Percentiles rank a stretch among this genome's conserved stretches.
Evolutionary conservation across 2,888 invertebrate genomes (phyloP).

Genomic region (Acanthosepion pharaonis): DNA sequence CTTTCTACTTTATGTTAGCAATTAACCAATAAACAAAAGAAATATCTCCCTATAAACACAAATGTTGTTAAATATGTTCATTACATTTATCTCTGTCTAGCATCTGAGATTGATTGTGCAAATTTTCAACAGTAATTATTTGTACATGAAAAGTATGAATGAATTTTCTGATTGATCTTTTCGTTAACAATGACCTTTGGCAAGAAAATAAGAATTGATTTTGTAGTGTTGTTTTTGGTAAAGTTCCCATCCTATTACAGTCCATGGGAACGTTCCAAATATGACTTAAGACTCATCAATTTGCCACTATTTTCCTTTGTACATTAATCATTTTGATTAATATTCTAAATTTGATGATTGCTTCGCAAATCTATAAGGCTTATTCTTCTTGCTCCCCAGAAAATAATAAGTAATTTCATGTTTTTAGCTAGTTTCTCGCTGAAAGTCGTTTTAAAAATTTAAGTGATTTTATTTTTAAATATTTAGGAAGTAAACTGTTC

Average conservation of each 20-base stretch:
- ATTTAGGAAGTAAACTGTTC: too few relatives aligned
- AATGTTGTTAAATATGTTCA: background rate
- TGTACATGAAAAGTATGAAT: constrained; percentile 21
- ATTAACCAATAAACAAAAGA: too few relatives aligned
- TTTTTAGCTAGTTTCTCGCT: background rate
- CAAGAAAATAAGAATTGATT: background rate
- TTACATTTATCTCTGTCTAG: background rate
- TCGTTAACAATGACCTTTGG: background rate
- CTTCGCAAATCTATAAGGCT: background rate
- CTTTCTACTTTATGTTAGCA: too few relatives aligned
- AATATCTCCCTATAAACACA: background rate
- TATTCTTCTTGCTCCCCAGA: background rate
- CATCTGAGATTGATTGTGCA: background rate
- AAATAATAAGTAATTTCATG: background rate
- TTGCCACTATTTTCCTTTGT: constrained; percentile 17
- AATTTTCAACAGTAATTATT: background rate
- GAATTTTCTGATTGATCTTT: background rate
- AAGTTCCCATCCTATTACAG: constrained; percentile 6
- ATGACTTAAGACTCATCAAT: constrained; percentile 23
- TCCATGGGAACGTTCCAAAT: background rate
- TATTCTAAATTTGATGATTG: background rate
- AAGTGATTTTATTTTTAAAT: too few relatives aligned
- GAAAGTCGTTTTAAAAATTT: too few relatives aligned
- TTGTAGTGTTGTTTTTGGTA: constrained; percentile 13
- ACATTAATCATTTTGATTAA: constrained; percentile 33